A percentile compares a stretch with the other conserved stretches of the same genome.
phyloP scores from a whole-genome alignment of 1,140 invertebrate genomes.

The Procambarus virginalis region DNA sequence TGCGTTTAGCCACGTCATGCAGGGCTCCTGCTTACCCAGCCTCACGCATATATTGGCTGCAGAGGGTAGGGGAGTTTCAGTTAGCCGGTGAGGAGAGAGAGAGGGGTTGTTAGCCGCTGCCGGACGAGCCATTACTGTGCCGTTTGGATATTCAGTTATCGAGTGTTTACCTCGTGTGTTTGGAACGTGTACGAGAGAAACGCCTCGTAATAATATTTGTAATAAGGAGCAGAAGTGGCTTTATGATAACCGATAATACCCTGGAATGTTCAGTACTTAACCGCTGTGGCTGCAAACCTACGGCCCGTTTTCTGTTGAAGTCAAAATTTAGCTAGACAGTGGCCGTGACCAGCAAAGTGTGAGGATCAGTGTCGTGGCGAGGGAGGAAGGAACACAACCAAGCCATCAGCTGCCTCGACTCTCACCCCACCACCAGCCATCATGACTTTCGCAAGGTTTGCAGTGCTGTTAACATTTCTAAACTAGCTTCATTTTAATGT shows the following conservation, averaged over 20 bases:
- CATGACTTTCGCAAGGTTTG: not conserved
- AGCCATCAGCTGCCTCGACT: not conserved
- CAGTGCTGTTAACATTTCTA: not conserved
- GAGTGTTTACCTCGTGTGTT: not conserved
- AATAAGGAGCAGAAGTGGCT: too few relatives aligned
- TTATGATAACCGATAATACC: not conserved
- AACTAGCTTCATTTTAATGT: too few relatives aligned
- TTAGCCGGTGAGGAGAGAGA: constrained; percentile 12
- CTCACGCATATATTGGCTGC: constrained; percentile 35
- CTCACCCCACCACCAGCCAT: not conserved
- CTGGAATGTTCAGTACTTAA: not conserved
- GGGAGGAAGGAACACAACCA: not conserved
- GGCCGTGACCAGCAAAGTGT: not conserved
- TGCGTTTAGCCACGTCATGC: constrained; percentile 45
- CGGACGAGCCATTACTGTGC: too few relatives aligned
- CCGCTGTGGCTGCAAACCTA: not conserved
- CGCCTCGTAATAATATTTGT: too few relatives aligned
- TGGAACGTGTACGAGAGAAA: too few relatives aligned
- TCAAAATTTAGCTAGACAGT: not conserved
- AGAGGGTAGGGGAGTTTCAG: constrained; percentile 33
- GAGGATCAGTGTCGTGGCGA: not conserved
- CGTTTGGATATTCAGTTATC: not conserved
- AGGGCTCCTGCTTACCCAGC: constrained; percentile 12
- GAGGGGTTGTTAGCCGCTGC: not conserved
- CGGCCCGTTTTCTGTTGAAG: not conserved